Base-by-base conservation (phyloP, 2,888 invertebrate species). In the Plagiodera versicolora region DNA sequence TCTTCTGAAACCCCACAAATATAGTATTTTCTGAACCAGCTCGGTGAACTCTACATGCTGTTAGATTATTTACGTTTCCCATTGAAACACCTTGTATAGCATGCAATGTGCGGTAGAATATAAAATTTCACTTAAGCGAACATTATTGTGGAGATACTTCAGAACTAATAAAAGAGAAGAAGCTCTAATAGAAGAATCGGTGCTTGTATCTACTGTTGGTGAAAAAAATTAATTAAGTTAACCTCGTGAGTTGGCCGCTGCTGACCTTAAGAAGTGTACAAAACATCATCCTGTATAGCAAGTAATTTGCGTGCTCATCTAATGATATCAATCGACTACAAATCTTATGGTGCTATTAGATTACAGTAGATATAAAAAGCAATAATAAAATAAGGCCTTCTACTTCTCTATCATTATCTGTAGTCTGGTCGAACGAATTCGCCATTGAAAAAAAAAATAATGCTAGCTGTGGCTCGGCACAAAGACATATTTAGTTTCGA, bases 321-420 rank as follows among this genome's bases (percentile, higher is more conserved):
- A 64, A 61, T 39, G 39, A 39, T 61, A 59, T 55, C 61, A 51
- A 57, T 61, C 53, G 46, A 62, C 53, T 50, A 30, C 45, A 65
- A 62, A 65, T 58, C 58, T 58, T 65, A 60, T 63, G 63, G 58
- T 63, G 63, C 63, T 63, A 63, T 61, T 63, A 65, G 65, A 61
- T 59, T 66, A 62, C 68, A 61, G 67, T 70, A 69, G 70, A 70
- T 67, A 66, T 62, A 70, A 70, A 67, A 68, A 60, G 63, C 61
- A 61, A 55, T 68, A 66, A 62, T 65, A 65, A 65, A 65, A 59
- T 64, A 60, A 64, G 58, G 44, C 62, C 24, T 10, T 39, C 24
- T 57, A 64, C 62, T 67, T 64, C 65, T 68, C 70, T 70, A 67
- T 69, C 65, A 70, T 70, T 70, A 70, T 66, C 66, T 56, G 56